phyloP scores from a whole-genome alignment of 2,888 invertebrate species.

The Brenthis hecate region DNA sequence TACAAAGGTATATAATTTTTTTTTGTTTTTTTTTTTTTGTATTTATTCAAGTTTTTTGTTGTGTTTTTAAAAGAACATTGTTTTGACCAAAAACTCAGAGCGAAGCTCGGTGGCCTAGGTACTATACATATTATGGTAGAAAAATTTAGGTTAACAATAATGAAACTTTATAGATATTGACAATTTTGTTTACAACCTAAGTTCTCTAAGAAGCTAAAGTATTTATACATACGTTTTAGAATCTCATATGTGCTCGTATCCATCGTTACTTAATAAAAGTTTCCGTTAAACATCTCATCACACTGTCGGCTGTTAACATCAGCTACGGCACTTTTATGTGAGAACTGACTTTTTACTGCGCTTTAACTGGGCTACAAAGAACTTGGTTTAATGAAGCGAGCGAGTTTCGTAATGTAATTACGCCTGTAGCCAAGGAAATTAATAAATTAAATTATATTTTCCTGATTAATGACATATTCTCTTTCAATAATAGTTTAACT shows the following conservation, averaged over 20 bases:
- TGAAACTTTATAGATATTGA: slow-evolving; percentile 19
- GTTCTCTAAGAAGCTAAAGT: slow-evolving; percentile 24
- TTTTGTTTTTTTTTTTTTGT: too few species aligned
- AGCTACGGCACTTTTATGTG: slow-evolving; percentile 50
- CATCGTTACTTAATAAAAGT: slow-evolving; percentile 28
- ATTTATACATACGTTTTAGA: slow-evolving; percentile 30
- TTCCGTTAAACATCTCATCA: slow-evolving; percentile 55
- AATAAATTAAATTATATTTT: slow-evolving; percentile 1
- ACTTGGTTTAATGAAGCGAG: slow-evolving; percentile 42
- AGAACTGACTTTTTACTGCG: slow-evolving; percentile 51
- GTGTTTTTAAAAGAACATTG: too few species aligned
- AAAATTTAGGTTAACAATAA: slow-evolving; percentile 16
- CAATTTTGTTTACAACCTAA: slow-evolving; percentile 37
- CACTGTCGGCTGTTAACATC: slow-evolving; percentile 48
- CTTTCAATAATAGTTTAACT: too few species aligned
- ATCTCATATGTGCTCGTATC: slow-evolving; percentile 20
- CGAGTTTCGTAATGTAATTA: slow-evolving; percentile 38
- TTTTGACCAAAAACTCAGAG: too few species aligned
- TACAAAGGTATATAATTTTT: too few species aligned
- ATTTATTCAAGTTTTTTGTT: too few species aligned
- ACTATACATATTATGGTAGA: too few species aligned
- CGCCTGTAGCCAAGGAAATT: slow-evolving; percentile 11
- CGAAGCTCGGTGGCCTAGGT: too few species aligned
- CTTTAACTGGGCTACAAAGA: slow-evolving; percentile 47
- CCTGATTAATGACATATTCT: not conserved